These are phyloP conservation scores for Bellardia pandia DNA, from an alignment of 2,888 invertebrate genomes.

Conservation along the genomic window DNA sequence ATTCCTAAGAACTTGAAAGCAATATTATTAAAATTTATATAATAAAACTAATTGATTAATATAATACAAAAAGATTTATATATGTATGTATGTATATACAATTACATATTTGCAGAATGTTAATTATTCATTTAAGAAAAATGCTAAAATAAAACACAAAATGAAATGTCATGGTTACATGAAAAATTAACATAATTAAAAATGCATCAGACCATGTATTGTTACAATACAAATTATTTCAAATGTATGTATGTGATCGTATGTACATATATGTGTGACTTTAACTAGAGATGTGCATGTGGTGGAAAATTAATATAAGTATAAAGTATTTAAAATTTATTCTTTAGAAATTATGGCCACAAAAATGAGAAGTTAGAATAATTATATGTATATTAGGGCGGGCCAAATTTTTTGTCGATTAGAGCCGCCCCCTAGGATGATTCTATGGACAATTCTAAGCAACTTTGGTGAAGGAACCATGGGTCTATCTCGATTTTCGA, in stretches of 20 bases:
- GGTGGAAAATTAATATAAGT: slow-evolving; percentile 28
- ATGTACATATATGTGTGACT: not conserved
- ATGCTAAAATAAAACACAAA: not conserved
- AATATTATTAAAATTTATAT: not conserved
- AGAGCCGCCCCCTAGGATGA: too few relatives aligned
- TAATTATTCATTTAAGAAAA: not conserved
- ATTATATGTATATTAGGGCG: not conserved
- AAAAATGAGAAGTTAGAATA: not conserved
- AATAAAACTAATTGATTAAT: not conserved
- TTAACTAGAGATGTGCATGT: slow-evolving; percentile 25
- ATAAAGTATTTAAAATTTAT: not conserved
- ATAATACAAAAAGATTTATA: too few relatives aligned
- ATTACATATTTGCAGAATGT: not conserved
- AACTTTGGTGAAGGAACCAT: too few relatives aligned
- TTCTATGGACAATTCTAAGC: too few relatives aligned
- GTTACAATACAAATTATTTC: not conserved
- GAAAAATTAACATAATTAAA: slow-evolving; percentile 63
- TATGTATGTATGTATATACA: not conserved
- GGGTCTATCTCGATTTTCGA: too few relatives aligned
- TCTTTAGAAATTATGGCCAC: not conserved
- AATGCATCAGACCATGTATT: slow-evolving; percentile 58
- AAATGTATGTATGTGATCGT: not conserved
- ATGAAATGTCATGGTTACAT: slow-evolving; percentile 41
- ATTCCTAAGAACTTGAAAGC: too few relatives aligned
- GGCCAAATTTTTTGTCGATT: too few relatives aligned